Evolutionary conservation across 2,888 invertebrate genomes (phyloP), one percentile per base, ranked within the genome.

Genomic region (Saturnia pavonia): DNA sequence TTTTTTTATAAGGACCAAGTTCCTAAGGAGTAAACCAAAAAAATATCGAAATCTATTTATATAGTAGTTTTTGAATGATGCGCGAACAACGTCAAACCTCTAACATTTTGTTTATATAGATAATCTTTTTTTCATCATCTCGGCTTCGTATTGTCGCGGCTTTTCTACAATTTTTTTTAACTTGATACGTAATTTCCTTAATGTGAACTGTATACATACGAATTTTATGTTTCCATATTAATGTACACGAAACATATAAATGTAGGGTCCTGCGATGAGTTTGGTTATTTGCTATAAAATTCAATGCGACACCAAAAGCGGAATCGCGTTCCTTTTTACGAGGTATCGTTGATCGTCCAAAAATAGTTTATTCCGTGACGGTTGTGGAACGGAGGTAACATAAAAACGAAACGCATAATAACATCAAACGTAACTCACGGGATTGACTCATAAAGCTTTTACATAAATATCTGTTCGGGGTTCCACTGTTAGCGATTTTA

Each of bases 351-450:
- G 88, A 88, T 88, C 85, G 87, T 80, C 82, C 84, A 79, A 84
- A 86, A 88, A 90, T 90, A 90, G 90, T 91, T 89, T 86, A 88
- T 88, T 84, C 85, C 87, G 89, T 89, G 89, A 87, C 89, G 84
- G 81, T 80, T 82, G 78, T 80, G 85, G 82, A 87, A 89, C 86
- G 87, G 86, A 85, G 82, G 85, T 85, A 80, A 84, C 89, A 85
- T 91, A 88, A 88, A 86, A 90, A 90, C 85, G 89, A 83, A 89
- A 89, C 89, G 88, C 88, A 87, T 89, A 86, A 89, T 88, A 88
- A 89, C 89, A 88, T 84, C 83, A 84, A 84, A 83, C 88, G 86
- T 85, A 87, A 85, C 86, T 86, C 88, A 85, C 81, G 83, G 85
- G 87, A 91, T 90, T 89, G 90, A 89, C 87, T 88, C 91, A 85